phyloP scores from a whole-genome alignment of 2,113 vertebrate genomes.

The Passer domesticus region DNA sequence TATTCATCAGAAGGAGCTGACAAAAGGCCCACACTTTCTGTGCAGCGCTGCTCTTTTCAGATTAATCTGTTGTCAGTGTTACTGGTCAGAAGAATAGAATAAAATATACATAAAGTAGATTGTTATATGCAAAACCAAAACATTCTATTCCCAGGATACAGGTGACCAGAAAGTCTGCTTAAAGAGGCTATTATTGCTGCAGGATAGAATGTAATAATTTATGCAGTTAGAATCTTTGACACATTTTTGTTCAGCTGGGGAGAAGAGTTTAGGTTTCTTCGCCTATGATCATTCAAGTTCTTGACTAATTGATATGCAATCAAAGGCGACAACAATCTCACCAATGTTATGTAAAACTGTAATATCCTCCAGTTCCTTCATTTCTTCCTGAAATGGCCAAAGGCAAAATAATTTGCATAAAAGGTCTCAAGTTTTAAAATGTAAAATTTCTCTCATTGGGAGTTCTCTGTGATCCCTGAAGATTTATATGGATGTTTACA shows the following conservation, averaged over 20 bases:
- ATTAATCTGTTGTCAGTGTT: neutral
- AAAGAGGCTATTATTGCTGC: slow-evolving; percentile 46
- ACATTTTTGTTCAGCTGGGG: slow-evolving; percentile 50
- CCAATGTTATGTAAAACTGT: slow-evolving; percentile 67
- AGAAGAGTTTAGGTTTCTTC: slow-evolving; percentile 65
- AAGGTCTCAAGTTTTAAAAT: slow-evolving; percentile 73
- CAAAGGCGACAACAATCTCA: slow-evolving; percentile 75
- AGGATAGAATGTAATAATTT: slow-evolving; percentile 65
- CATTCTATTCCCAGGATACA: neutral
- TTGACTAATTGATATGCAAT: slow-evolving; percentile 79
- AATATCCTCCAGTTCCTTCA: slow-evolving; percentile 67
- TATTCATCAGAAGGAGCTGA: slow-evolving; percentile 1
- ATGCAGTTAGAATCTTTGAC: slow-evolving; percentile 49
- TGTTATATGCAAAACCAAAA: slow-evolving; percentile 6
- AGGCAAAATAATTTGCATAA: slow-evolving; percentile 79
- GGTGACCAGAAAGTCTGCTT: neutral
- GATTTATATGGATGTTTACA: slow-evolving; percentile 63
- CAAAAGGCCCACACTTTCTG: neutral
- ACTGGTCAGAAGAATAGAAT: neutral
- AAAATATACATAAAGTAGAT: slow-evolving; percentile 1
- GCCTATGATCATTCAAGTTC: slow-evolving; percentile 70
- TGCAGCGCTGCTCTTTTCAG: neutral
- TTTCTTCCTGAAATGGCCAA: slow-evolving; percentile 76
- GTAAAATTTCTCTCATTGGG: slow-evolving; percentile 69
- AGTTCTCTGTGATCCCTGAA: slow-evolving; percentile 15